These are phyloP conservation scores for Drosophila sucinea DNA, from an alignment of 1,140 invertebrate species.

Conservation along the genomic window DNA sequence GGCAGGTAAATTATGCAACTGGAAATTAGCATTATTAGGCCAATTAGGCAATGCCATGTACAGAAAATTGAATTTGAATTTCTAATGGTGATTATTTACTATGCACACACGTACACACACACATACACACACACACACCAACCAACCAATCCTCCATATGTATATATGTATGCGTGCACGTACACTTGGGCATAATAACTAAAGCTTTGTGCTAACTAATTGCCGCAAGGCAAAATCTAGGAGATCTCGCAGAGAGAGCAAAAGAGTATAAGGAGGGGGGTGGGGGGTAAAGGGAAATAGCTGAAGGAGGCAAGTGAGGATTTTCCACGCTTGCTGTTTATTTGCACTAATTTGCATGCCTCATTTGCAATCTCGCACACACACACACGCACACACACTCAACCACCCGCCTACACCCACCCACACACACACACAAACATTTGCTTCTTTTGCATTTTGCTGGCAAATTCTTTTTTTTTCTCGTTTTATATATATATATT, in stretches of 20 bases:
- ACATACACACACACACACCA: slow-evolving; percentile 33
- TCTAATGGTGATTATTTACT: slow-evolving; percentile 69
- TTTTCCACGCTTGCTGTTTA: slow-evolving; percentile 38
- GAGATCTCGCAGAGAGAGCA: slow-evolving; percentile 1
- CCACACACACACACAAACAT: slow-evolving; percentile 12
- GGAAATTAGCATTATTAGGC: slow-evolving; percentile 65
- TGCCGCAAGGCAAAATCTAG: slow-evolving; percentile 59
- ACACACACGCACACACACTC: slow-evolving; percentile 23
- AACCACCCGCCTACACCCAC: slow-evolving; percentile 9
- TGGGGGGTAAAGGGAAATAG: background rate
- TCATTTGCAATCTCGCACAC: slow-evolving; percentile 59
- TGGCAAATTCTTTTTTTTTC: slow-evolving; percentile 10
- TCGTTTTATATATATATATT: background rate
- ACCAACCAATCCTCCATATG: background rate
- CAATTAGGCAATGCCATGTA: slow-evolving; percentile 58
- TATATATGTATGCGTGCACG: slow-evolving; percentile 9
- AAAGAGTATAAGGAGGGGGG: background rate
- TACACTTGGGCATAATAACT: slow-evolving; percentile 71
- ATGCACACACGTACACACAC: slow-evolving; percentile 28
- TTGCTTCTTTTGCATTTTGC: slow-evolving; percentile 32
- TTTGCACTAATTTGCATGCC: slow-evolving; percentile 75
- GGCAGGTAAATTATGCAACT: slow-evolving; percentile 62
- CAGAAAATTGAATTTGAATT: slow-evolving; percentile 73
- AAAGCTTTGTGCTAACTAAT: slow-evolving; percentile 77
- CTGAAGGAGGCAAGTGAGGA: background rate